Evolutionary conservation across 2,888 invertebrate genomes (phyloP).

Genomic region (Pharmacophagus antenor): DNA sequence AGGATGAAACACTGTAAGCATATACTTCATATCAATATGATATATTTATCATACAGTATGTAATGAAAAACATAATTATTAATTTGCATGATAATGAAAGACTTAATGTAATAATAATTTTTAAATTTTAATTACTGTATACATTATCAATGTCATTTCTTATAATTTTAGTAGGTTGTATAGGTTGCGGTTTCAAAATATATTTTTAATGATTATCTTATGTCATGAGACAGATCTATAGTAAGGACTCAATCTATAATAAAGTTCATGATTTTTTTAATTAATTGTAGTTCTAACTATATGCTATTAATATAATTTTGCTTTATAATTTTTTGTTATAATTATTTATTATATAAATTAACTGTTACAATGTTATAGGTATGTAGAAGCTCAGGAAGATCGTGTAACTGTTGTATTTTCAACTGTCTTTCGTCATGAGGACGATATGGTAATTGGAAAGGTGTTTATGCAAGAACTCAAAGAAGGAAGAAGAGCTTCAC

Average conservation of each 20-base stretch:
- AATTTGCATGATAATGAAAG: too few species aligned
- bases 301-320: too few species aligned
- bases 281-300: not conserved
- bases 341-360: not conserved
- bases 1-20: slow-evolving; percentile 97
- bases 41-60: slow-evolving; percentile 45
- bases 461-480: slow-evolving; percentile 99
- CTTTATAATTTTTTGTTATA: too few species aligned
- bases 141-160: too few species aligned
- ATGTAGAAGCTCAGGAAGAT: slow-evolving; percentile 98
- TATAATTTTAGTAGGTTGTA: too few species aligned
- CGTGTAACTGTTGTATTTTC: slow-evolving; percentile 99
- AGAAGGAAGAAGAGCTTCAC: slow-evolving; percentile 97
- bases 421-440: slow-evolving; percentile 98
- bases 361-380: slow-evolving; percentile 80
- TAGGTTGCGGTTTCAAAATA: too few species aligned
- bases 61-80: too few species aligned
- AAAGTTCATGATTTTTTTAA: not conserved
- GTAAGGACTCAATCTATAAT: too few species aligned
- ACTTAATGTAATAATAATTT: too few species aligned
- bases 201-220: too few species aligned
- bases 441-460: slow-evolving; percentile 99
- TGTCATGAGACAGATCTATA: too few species aligned
- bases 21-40: not conserved
- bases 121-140: too few species aligned